Percentiles rank a stretch among this genome's conserved stretches.
These are phyloP conservation scores for Scalopus aquaticus DNA, from an alignment of 2,113 vertebrate species.

Conservation along the genomic window DNA sequence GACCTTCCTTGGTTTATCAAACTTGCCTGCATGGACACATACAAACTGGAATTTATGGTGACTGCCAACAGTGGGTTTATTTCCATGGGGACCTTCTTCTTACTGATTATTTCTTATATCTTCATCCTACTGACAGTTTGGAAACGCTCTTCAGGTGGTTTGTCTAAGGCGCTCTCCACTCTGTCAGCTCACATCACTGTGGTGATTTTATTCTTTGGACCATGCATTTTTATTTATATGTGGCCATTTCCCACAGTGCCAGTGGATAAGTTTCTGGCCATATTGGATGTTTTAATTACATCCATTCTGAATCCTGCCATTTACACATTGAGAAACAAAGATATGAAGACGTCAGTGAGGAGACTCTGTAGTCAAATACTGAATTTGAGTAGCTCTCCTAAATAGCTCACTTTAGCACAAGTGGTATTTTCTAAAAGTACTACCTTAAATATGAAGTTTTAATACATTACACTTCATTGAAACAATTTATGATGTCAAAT, in stretches of 20 bases:
- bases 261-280: constrained; percentile 1
- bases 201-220: constrained; percentile 28
- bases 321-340: constrained; percentile 8
- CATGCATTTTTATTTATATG: neutral
- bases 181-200: neutral
- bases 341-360: neutral
- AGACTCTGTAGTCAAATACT: neutral
- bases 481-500: neutral
- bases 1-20: neutral
- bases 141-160: neutral
- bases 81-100: neutral
- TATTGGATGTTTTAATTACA: neutral
- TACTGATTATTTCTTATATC: neutral
- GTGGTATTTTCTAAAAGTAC: neutral
- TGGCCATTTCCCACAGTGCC: neutral
- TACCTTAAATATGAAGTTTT: neutral
- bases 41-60: neutral
- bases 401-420: neutral
- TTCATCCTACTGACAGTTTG: neutral
- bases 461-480: neutral
- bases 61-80: neutral
- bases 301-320: neutral
- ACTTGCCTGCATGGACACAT: neutral
- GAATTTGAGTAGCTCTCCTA: neutral
- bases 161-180: neutral